These are phyloP conservation scores for Patella caerulea DNA, from an alignment of 2,888 invertebrate genomes.

Conservation along the genomic window DNA sequence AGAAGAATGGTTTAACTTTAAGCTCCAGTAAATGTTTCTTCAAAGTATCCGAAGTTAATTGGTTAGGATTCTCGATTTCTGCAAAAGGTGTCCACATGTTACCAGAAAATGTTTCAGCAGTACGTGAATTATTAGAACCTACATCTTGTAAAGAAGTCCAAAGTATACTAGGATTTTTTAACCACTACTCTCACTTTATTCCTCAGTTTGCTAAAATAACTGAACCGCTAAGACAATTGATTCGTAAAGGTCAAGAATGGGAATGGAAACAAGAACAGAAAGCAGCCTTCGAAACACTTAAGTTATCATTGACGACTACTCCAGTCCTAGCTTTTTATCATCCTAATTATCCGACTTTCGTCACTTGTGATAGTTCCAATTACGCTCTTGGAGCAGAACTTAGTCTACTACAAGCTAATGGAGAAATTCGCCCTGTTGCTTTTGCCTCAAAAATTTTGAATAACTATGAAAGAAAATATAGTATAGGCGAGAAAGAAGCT, in stretches of 20 bases:
- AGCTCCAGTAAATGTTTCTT: slow-evolving; percentile 6
- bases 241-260: background rate
- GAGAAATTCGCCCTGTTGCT: background rate
- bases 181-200: background rate
- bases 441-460: background rate
- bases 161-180: slow-evolving; percentile 1
- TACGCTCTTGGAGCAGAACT: background rate
- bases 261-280: background rate
- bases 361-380: background rate
- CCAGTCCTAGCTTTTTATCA: slow-evolving; percentile 5
- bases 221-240: background rate
- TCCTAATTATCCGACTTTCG: background rate
- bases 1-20: background rate
- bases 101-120: background rate
- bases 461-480: background rate
- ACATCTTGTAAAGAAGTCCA: background rate
- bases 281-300: background rate
- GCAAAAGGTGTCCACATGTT: background rate
- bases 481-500: background rate
- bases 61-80: slow-evolving; percentile 3
- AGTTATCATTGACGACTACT: background rate
- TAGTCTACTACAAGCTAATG: background rate
- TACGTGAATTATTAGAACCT: background rate
- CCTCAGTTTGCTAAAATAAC: background rate
- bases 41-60: background rate